phyloP scores from a whole-genome alignment of 2,113 vertebrate species.

The Aspiorhynchus laticeps region DNA sequence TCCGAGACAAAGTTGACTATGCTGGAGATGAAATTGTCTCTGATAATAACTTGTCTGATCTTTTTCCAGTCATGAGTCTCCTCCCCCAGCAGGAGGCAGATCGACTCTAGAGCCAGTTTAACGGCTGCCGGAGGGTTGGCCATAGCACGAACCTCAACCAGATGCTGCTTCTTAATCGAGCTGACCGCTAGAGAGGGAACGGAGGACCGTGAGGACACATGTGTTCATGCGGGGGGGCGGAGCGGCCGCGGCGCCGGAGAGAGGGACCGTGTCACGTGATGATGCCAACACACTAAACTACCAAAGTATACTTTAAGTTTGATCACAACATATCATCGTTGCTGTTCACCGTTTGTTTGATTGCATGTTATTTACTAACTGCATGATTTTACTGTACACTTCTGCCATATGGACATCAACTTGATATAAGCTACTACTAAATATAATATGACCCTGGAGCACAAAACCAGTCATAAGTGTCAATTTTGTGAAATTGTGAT shows the following conservation, averaged over 20 bases:
- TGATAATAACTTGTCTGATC: slow-evolving; percentile 88
- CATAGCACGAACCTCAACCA: slow-evolving; percentile 82
- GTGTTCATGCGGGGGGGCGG: slow-evolving; percentile 39
- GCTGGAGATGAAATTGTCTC: slow-evolving; percentile 85
- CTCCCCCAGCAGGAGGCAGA: slow-evolving; percentile 79
- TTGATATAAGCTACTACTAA: no score
- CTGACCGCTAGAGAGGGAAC: slow-evolving; percentile 72
- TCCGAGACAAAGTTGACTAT: slow-evolving; percentile 83
- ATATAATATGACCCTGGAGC: no score
- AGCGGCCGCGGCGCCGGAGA: slow-evolving; percentile 27
- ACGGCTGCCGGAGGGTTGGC: slow-evolving; percentile 79
- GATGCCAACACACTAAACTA: no score
- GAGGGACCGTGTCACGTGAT: background rate
- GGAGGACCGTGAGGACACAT: slow-evolving; percentile 58
- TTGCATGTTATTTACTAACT: no score
- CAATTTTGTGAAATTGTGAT: no score
- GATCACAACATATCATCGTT: no score
- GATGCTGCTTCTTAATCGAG: slow-evolving; percentile 79
- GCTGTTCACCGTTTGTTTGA: no score
- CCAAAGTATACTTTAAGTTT: no score
- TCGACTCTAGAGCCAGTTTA: slow-evolving; percentile 81
- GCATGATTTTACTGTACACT: no score
- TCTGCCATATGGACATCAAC: no score
- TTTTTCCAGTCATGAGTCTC: slow-evolving; percentile 84
- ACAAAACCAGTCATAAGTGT: no score